A percentile compares a stretch with the other conserved stretches of the same genome.
Conservation (phyloP, 37 sponge, comb jelly and placozoan species). For the Halisarca cf. caerulea region DNA sequence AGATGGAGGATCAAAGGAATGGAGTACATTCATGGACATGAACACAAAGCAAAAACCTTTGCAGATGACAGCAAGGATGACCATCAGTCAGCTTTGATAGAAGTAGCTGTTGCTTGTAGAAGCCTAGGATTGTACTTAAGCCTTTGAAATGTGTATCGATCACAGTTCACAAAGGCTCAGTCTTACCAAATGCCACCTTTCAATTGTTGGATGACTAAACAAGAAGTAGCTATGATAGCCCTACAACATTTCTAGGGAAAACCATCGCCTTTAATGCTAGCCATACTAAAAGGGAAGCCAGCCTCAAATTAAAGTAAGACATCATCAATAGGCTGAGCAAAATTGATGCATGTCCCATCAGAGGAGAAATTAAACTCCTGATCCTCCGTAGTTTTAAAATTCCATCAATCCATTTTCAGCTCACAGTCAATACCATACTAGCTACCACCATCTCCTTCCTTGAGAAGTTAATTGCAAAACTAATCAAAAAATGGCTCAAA, state of each 20-base stretch:
- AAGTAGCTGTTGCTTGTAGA: not conserved
- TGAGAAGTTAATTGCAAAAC: not conserved
- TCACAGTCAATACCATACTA: not conserved
- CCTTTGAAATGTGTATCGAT: slow-evolving; percentile 6
- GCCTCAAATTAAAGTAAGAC: not conserved
- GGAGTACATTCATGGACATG: not conserved
- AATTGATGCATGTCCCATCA: not conserved
- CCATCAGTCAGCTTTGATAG: not conserved
- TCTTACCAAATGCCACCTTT: not conserved
- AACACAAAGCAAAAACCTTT: slow-evolving; percentile 21
- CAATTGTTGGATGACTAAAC: not conserved
- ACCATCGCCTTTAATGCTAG: not conserved
- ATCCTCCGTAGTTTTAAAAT: not conserved
- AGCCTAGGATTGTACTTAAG: not conserved
- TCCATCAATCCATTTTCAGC: not conserved
- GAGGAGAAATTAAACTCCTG: not conserved
- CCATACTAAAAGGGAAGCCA: not conserved
- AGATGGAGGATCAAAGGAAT: not conserved
- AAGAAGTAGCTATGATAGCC: not conserved
- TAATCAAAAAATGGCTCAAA: slow-evolving; percentile 10
- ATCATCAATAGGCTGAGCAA: not conserved
- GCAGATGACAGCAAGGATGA: slow-evolving; percentile 30
- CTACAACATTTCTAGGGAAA: slow-evolving; percentile 1
- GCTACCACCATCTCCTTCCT: not conserved
- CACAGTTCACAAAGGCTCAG: not conserved